Base-by-base conservation (phyloP, 2,113 vertebrate species). In the Anthoscopus minutus region DNA sequence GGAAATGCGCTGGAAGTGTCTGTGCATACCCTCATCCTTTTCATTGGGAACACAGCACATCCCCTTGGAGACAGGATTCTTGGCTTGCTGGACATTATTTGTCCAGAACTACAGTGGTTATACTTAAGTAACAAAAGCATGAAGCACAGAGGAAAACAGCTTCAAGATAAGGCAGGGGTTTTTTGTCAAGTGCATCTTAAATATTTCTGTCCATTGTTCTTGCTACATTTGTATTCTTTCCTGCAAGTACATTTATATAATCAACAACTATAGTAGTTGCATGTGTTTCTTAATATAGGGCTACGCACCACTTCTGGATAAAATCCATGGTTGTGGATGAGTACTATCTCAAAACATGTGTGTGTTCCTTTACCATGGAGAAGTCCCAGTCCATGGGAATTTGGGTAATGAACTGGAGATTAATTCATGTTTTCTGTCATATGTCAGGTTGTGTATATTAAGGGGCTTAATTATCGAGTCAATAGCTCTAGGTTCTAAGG, bases 121-220 rank as follows among this genome's bases (percentile, higher is more conserved):
- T 42, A 33, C 47, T 67, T 44, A 40, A 40, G 33, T 50, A 44
- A 33, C 23, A 85, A 81, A 85, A 85, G 5, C 17, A 17, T n/a
- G 15, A 81, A 91, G n/a, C 15, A 25, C 21, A 51, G 85, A 16
- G 16, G 21, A 38, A 93, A 89, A 67, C 62, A 86, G 13, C 54
- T 67, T 50, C n/a, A 54, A 81, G 40, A n/a, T 1, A 7, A 6
- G 21, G 35, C 1, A 4, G 11, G 4, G 5, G 1, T 3, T 50
- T 70, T 62, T 69, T 31, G 23, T 48, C 50, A 42, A 48, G 20
- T 5, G 10, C 28, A 24, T 64, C 44, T 87, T 53, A n/a, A 76
- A 30, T 78, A 58, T 45, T 71, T 13, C 16, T 14, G 7, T 62
- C 11, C 1, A 2, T 54, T 62, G 9, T 37, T 89, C 40, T 77